Evolutionary conservation across 2,888 invertebrate species (phyloP).

Genomic region (Ischnura elegans): DNA sequence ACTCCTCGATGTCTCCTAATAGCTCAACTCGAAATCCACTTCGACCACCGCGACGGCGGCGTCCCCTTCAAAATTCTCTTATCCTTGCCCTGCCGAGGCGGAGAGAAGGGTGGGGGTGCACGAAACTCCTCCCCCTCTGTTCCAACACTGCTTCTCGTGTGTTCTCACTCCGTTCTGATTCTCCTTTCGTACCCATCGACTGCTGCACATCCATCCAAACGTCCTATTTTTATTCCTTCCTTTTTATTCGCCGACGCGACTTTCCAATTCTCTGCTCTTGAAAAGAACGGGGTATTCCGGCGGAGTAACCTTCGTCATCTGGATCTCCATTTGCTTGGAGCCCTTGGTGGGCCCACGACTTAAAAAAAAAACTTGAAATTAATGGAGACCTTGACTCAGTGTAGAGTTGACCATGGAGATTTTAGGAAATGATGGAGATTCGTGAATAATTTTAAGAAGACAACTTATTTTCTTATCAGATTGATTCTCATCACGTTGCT

Average conservation of each 20-base stretch:
- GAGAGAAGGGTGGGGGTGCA: neutral
- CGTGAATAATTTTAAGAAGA: too few relatives aligned
- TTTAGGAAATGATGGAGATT: too few relatives aligned
- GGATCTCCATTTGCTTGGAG: neutral
- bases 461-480: too few relatives aligned
- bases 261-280: neutral
- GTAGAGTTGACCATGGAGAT: too few relatives aligned
- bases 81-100: neutral
- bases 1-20: neutral
- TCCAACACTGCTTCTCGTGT: neutral
- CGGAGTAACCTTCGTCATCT: neutral
- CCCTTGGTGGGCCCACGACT: neutral
- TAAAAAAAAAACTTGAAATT: neutral
- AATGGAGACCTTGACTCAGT: too few relatives aligned
- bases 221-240: neutral
- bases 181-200: neutral
- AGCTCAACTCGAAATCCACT: slow-evolving; percentile 16
- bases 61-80: neutral
- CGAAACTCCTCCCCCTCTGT: neutral
- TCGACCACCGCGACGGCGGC: neutral
- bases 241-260: neutral
- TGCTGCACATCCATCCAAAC: too few relatives aligned
- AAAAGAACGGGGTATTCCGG: neutral
- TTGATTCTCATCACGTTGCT: too few relatives aligned
- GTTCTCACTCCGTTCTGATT: neutral